phyloP scores from a whole-genome alignment of 2,888 invertebrate genomes.

The Drosophila prolongata region DNA sequence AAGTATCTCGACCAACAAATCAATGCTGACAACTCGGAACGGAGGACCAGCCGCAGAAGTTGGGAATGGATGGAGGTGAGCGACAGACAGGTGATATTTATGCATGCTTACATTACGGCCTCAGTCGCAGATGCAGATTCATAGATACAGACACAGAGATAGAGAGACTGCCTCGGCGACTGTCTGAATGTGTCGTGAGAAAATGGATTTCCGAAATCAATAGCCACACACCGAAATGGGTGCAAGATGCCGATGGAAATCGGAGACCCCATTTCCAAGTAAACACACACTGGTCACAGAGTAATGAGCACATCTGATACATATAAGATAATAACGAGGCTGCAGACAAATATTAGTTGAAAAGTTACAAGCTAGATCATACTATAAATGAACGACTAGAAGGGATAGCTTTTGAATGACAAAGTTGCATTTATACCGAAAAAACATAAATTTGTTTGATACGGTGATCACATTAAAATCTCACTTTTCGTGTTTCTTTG shows the following conservation, averaged over 20 bases:
- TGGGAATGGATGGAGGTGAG: conserved; percentile 20
- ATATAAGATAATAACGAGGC: neutral
- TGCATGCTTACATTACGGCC: conserved; percentile 60
- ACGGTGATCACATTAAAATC: too few relatives aligned
- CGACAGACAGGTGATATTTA: conserved; percentile 75
- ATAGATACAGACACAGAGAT: conserved; percentile 33
- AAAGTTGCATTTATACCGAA: too few relatives aligned
- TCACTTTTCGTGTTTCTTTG: too few relatives aligned
- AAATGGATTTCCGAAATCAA: conserved; percentile 63
- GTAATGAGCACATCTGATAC: conserved; percentile 19
- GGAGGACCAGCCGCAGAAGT: conserved; percentile 42
- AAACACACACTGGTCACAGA: conserved; percentile 45
- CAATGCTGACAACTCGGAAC: conserved; percentile 70
- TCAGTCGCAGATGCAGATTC: conserved; percentile 34
- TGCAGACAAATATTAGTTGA: too few relatives aligned
- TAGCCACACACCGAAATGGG: conserved; percentile 43
- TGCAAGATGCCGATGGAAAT: conserved; percentile 19
- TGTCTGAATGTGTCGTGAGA: conserved; percentile 72
- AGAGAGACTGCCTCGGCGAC: conserved; percentile 33
- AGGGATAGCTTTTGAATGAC: too few relatives aligned
- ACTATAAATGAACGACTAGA: too few relatives aligned
- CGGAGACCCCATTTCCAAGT: conserved; percentile 45
- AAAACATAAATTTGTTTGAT: too few relatives aligned
- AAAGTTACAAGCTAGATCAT: too few relatives aligned
- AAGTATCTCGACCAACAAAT: conserved; percentile 63